Conservation (phyloP, 2,797 vertebrate genomes). For the Urosaurus nigricauda region DNA sequence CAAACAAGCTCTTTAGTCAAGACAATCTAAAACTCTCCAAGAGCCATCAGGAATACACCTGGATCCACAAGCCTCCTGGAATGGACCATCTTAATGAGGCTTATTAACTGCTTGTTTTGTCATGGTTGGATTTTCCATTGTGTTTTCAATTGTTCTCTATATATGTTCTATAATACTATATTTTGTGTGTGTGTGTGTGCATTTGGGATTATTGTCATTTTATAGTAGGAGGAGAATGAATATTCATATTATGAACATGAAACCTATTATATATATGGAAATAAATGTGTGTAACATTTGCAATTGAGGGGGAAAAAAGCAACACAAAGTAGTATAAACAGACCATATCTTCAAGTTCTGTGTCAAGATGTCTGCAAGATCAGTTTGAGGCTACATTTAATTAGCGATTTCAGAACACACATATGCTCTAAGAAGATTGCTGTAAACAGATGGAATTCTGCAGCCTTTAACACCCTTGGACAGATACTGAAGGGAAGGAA, state of each 20-base stretch:
- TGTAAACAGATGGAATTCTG: conserved; percentile 19
- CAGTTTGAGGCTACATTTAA: conserved; percentile 38
- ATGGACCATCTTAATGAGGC: conserved; percentile 3
- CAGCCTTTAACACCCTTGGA: conserved; percentile 11
- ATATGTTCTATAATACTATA: not conserved
- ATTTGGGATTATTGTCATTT: conserved; percentile 39
- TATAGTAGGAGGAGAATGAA: conserved; percentile 7
- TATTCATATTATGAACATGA: not conserved
- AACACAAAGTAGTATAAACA: not conserved
- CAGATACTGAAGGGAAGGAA: not conserved
- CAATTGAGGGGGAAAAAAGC: conserved; percentile 23
- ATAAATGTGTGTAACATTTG: conserved; percentile 38
- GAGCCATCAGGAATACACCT: no score
- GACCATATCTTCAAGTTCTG: conserved; percentile 14
- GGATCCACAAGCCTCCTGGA: no score
- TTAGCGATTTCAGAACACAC: conserved; percentile 40
- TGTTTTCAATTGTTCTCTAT: not conserved
- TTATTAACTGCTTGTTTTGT: conserved; percentile 39
- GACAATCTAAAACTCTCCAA: no score
- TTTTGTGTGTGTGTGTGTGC: not conserved
- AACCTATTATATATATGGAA: not conserved
- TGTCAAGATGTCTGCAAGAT: conserved; percentile 34
- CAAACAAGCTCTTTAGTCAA: no score
- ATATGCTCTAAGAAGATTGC: conserved; percentile 2
- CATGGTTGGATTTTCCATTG: conserved; percentile 38